Percentiles rank a stretch among this genome's conserved stretches.
Evolutionary conservation across 2,113 vertebrate species (phyloP).

Genomic region (Daubentonia madagascariensis): DNA sequence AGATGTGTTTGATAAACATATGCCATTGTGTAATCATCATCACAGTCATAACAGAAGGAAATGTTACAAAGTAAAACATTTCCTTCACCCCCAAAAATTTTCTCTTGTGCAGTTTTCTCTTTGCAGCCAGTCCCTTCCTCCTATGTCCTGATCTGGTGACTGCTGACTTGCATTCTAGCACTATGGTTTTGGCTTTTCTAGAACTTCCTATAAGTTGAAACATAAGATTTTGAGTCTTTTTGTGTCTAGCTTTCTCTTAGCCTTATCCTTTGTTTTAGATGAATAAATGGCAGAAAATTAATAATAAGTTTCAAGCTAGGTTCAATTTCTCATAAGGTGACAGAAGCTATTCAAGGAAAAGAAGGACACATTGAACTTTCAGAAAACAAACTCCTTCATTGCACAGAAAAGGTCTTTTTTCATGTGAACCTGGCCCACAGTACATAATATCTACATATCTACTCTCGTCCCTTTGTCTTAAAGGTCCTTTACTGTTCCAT

Average conservation of each 20-base stretch:
- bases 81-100: not conserved
- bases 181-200: not conserved
- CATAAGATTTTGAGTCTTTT: not conserved
- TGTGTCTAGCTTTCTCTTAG: not conserved
- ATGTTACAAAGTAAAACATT: not conserved
- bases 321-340: not conserved
- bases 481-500: not conserved
- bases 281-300: not conserved
- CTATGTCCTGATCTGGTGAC: not conserved
- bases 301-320: not conserved
- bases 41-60: no score
- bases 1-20: not conserved
- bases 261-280: not conserved
- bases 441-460: not conserved
- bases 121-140: not conserved
- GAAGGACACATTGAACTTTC: not conserved
- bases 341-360: not conserved
- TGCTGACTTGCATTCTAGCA: not conserved
- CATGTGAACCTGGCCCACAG: not conserved
- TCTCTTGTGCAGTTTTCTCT: not conserved
- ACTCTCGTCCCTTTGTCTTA: not conserved
- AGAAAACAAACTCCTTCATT: conserved; percentile 12
- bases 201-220: not conserved
- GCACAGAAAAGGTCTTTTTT: not conserved
- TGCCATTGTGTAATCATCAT: not conserved